Conservation (phyloP, 2,113 vertebrate genomes). For the Vulpes vulpes region DNA sequence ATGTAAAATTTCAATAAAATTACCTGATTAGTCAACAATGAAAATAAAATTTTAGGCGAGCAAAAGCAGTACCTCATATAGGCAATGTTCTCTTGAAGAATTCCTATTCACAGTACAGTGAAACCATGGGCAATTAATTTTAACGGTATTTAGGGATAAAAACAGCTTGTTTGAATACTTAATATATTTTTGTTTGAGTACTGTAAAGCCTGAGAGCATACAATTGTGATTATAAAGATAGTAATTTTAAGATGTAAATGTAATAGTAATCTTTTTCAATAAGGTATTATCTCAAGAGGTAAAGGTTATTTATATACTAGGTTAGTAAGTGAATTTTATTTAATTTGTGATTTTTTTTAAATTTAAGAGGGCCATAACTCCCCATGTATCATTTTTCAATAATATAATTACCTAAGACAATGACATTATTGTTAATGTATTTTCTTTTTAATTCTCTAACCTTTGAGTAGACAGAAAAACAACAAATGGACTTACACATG, state of each 20-base stretch:
- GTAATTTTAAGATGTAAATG: slow-evolving; percentile 33
- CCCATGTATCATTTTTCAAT: not conserved
- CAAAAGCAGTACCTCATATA: not conserved
- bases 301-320: not conserved
- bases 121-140: not conserved
- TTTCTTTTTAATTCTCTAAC: not conserved
- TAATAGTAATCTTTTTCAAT: not conserved
- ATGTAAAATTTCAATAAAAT: slow-evolving; percentile 25
- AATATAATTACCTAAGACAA: not conserved
- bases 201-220: not conserved
- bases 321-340: slow-evolving; percentile 5
- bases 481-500: not conserved
- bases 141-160: slow-evolving; percentile 29
- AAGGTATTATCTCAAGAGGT: not conserved
- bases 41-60: slow-evolving; percentile 8
- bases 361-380: not conserved
- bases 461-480: not conserved
- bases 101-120: not conserved
- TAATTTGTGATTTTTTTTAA: not conserved
- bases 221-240: not conserved
- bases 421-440: not conserved
- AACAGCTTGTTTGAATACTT: not conserved
- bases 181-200: slow-evolving; percentile 16
- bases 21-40: slow-evolving; percentile 2
- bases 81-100: not conserved